These are phyloP conservation scores for Formica aserva DNA, from an alignment of 2,888 invertebrate genomes.

Conservation along the genomic window DNA sequence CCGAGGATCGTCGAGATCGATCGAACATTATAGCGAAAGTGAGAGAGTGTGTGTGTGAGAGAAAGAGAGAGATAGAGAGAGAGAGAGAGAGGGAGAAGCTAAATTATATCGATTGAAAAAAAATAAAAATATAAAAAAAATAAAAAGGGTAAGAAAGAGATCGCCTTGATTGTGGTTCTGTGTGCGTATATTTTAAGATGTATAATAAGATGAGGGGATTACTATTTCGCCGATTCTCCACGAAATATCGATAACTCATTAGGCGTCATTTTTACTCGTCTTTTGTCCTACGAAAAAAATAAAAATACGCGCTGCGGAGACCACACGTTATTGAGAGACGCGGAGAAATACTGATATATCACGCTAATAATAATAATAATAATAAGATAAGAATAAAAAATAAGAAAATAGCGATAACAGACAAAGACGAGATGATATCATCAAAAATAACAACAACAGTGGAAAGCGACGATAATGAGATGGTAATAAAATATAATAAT, in stretches of 20 bases:
- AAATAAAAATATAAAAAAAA: background rate
- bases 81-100: conserved; percentile 24
- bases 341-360: background rate
- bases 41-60: background rate
- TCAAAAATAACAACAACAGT: conserved; percentile 16
- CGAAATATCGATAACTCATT: conserved; percentile 40
- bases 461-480: conserved; percentile 15
- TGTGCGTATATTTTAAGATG: conserved; percentile 69
- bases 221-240: background rate
- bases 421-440: conserved; percentile 5
- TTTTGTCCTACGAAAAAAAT: conserved; percentile 6
- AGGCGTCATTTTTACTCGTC: conserved; percentile 20
- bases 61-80: no score
- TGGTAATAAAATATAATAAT: background rate
- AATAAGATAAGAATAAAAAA: background rate
- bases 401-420: background rate
- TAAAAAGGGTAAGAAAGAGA: background rate
- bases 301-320: background rate
- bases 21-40: conserved; percentile 13
- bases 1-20: conserved; percentile 45
- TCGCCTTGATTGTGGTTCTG: conserved; percentile 71
- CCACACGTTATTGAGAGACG: background rate
- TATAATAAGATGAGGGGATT: conserved; percentile 59
- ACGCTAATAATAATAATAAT: conserved; percentile 2
- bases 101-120: conserved; percentile 1